Evolutionary conservation across 1,140 invertebrate genomes (phyloP).

Genomic region (Brachionus koreanus): DNA sequence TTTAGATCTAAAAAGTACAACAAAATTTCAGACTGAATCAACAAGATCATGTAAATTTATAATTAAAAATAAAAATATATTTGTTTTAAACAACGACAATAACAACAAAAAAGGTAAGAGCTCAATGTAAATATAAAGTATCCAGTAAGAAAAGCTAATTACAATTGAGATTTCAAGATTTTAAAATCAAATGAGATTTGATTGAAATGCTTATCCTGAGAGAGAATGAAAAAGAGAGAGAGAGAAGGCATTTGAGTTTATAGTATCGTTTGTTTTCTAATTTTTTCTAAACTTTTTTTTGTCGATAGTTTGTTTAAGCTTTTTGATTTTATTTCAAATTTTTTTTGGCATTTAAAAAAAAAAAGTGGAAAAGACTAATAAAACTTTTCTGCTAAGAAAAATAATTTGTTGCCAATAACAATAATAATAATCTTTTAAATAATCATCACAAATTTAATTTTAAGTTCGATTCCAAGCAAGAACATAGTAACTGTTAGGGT

Average conservation of each 20-base stretch:
- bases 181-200: constrained; percentile 21
- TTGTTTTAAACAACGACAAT: background rate
- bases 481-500: background rate
- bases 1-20: background rate
- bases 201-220: background rate
- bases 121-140: constrained; percentile 15
- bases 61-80: constrained; percentile 8
- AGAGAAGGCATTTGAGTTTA: background rate
- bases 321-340: background rate
- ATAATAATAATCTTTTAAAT: constrained; percentile 42
- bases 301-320: constrained; percentile 33
- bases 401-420: constrained; percentile 44
- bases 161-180: constrained; percentile 38
- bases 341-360: constrained; percentile 22
- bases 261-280: background rate
- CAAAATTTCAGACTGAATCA: background rate
- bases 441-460: constrained; percentile 37
- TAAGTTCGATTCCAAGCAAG: constrained; percentile 16
- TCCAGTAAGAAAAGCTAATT: constrained; percentile 26
- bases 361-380: constrained; percentile 37
- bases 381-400: constrained; percentile 27
- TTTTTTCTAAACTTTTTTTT: constrained; percentile 18
- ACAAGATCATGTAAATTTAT: background rate
- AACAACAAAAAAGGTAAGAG: constrained; percentile 14
- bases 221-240: background rate